Evolutionary conservation across 2,888 invertebrate genomes (phyloP).

Genomic region (Calliopum simillimum): DNA sequence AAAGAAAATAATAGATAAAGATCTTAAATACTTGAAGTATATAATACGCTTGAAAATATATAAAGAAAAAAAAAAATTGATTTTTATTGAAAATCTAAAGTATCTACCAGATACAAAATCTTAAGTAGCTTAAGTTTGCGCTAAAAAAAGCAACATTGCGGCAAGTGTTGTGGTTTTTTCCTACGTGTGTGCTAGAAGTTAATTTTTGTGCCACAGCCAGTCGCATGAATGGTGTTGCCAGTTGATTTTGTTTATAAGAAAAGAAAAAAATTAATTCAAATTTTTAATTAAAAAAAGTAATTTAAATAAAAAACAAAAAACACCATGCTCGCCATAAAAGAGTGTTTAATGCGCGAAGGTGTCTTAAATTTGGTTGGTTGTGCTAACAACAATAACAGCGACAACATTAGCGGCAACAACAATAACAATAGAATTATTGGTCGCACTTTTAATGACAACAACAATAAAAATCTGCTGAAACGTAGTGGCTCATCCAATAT

Average conservation of each 20-base stretch:
- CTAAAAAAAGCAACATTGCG: too few relatives aligned
- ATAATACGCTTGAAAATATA: too few relatives aligned
- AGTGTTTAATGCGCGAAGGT: constrained; percentile 63
- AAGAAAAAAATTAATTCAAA: neutral
- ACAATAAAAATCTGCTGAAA: constrained; percentile 22
- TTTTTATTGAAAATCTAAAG: too few relatives aligned
- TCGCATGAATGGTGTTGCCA: too few relatives aligned
- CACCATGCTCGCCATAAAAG: constrained; percentile 61
- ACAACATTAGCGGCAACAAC: constrained; percentile 34
- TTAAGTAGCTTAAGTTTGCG: too few relatives aligned
- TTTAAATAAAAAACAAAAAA: neutral
- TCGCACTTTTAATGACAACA: constrained; percentile 24
- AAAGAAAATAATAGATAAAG: too few relatives aligned
- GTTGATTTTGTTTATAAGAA: neutral
- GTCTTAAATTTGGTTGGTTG: constrained; percentile 55
- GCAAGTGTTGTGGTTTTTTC: too few relatives aligned
- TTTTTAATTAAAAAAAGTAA: neutral
- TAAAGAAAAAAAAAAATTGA: too few relatives aligned
- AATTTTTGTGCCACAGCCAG: too few relatives aligned
- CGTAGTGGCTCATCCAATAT: constrained; percentile 25
- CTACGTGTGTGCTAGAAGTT: too few relatives aligned
- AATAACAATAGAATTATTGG: constrained; percentile 20
- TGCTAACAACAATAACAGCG: constrained; percentile 31
- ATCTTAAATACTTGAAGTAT: too few relatives aligned
- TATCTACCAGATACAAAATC: too few relatives aligned